Base-by-base conservation (phyloP, 2,888 invertebrate genomes). In the Scaptomyza reducta region DNA sequence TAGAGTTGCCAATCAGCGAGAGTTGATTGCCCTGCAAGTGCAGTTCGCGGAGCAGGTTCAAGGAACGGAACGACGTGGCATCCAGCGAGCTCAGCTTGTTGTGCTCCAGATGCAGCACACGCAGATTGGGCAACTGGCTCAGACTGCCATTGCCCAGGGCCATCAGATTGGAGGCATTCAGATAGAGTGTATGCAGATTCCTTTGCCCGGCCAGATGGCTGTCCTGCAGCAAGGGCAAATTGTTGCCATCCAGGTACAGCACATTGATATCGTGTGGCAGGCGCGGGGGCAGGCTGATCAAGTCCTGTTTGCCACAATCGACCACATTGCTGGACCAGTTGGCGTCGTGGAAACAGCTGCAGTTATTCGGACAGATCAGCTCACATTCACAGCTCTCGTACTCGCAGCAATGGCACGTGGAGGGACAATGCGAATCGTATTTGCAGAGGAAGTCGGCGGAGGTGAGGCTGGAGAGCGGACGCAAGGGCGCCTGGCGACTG, bases 381-480 rank as follows among this genome's bases (percentile, higher is more conserved):
- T 98, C 97, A 92, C 98, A 98, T 92, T 98, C 98, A 92, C 98
- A 98, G 70, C 97, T 97, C 90, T 97, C 97, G 91, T 97, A 98
- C 91, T 98, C 98, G 92, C 98, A 98, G 92, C 98, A 98, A 91
- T 97, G 97, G 92, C 98, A 98, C 53, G 97, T 94, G 41, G 97
- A 96, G 92, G 98, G 98, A 92, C 98, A 98, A 92, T 98, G 97
- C 56, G 96, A 95, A 90, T 96, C 96, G 93, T 98, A 98, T 87
- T 95, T 95, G 93, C 98, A 98, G 84, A 98, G 94, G 92, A 98
- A 98, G 92, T 97, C 96, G 74, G 96, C 94, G 58, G 96, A 94
- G 83, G 95, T 94, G 33, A 97, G 95, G 73, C 95, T 94, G 74
- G 95, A 94, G 82, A 97, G 93, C 69, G 96, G 94, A 90, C 96